Evolutionary conservation across 1,140 invertebrate species (phyloP).

Genomic region (Temnothorax curvispinosus): DNA sequence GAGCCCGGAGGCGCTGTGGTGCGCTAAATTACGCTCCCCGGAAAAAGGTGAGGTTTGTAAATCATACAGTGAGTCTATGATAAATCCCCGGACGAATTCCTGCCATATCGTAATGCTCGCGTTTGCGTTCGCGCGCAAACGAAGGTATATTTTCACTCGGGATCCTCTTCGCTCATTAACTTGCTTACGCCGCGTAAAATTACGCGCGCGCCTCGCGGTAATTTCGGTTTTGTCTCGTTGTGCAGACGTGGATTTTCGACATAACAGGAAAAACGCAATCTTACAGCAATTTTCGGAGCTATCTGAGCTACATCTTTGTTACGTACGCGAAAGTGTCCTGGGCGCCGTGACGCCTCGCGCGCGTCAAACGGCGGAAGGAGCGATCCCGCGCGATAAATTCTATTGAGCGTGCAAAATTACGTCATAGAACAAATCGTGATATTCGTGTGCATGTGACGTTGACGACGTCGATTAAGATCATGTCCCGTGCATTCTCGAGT

Average conservation of each 20-base stretch:
- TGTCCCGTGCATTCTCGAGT: not conserved
- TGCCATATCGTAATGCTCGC: not conserved
- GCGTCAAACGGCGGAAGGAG: not conserved
- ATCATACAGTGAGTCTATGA: not conserved
- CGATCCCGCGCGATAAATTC: slow-evolving; percentile 5
- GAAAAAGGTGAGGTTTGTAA: slow-evolving; percentile 62
- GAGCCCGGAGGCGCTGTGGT: slow-evolving; percentile 77
- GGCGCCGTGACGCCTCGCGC: not conserved
- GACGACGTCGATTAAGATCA: slow-evolving; percentile 2
- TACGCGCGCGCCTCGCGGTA: not conserved
- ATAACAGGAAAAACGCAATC: slow-evolving; percentile 36
- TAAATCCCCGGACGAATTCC: not conserved
- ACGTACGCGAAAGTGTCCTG: not conserved
- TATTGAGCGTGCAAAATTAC: not conserved
- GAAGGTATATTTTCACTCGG: not conserved
- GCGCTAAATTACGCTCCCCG: slow-evolving; percentile 63
- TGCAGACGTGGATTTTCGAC: not conserved
- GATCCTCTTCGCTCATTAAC: slow-evolving; percentile 18
- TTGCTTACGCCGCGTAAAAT: slow-evolving; percentile 12
- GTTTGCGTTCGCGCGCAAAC: not conserved
- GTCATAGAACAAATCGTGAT: not conserved
- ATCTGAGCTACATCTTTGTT: not conserved
- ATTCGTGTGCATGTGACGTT: not conserved
- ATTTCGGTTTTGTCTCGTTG: not conserved
- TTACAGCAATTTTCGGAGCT: slow-evolving; percentile 4